Evolutionary conservation across 2,113 vertebrate genomes (phyloP).

Genomic region (Egretta garzetta): DNA sequence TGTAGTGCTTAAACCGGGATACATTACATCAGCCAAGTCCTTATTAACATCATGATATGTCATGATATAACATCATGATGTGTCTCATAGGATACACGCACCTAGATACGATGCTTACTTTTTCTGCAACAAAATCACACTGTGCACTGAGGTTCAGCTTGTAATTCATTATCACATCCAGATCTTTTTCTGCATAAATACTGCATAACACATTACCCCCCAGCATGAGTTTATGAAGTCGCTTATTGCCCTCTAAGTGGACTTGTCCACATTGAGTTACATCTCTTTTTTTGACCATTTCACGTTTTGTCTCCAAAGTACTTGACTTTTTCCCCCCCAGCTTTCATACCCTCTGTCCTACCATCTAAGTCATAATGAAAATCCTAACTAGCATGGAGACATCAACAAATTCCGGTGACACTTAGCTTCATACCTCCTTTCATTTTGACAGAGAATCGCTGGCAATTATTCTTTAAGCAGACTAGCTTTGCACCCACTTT

Average conservation of each 20-base stretch:
- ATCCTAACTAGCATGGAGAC: not conserved
- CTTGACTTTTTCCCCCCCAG: not conserved
- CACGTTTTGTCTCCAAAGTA: not conserved
- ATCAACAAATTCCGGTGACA: not conserved
- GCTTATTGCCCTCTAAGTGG: not conserved
- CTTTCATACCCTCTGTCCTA: not conserved
- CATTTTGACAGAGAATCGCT: not conserved
- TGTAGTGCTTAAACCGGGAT: not conserved
- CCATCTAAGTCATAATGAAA: not conserved
- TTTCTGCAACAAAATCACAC: not conserved
- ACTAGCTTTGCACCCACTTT: not conserved
- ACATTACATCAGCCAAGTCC: not conserved
- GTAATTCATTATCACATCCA: not conserved
- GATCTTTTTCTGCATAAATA: not conserved
- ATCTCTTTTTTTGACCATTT: not conserved
- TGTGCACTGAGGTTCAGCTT: not conserved
- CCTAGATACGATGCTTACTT: not conserved
- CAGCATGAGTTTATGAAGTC: not conserved
- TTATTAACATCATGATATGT: not conserved
- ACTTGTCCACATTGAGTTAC: not conserved
- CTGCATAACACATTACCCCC: not conserved
- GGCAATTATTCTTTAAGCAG: not conserved
- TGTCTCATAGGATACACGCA: not conserved
- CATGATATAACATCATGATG: not conserved
- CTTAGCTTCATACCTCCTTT: not conserved